Conservation (phyloP, 2,888 invertebrate species). For the Syrphus vitripennis region DNA sequence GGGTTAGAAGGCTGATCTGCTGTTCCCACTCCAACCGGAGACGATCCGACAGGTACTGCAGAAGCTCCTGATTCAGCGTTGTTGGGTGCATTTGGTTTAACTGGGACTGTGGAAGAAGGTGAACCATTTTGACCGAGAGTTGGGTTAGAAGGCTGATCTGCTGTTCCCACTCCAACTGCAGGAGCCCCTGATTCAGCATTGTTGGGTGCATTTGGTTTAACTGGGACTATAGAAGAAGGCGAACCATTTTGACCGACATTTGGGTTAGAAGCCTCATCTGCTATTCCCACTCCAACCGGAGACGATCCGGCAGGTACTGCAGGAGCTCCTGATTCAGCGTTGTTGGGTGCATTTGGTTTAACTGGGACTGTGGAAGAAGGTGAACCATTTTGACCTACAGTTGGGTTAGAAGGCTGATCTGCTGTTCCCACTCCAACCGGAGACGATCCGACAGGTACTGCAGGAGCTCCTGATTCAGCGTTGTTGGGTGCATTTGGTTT, state of each 20-base stretch:
- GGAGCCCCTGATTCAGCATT: no score
- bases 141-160: neutral
- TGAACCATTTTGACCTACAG: neutral
- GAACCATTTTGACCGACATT: no score
- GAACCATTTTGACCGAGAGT: neutral
- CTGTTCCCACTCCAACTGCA: neutral
- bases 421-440: no score
- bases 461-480: no score
- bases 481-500: neutral
- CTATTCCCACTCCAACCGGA: no score
- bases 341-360: neutral
- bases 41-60: neutral
- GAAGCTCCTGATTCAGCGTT: neutral
- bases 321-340: neutral
- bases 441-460: no score
- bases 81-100: neutral
- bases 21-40: no score
- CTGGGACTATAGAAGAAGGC: no score
- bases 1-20: neutral
- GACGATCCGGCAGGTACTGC: no score
- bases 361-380: neutral
- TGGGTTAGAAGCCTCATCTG: no score
- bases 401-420: neutral
- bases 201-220: no score
- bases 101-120: neutral